Base-by-base conservation (phyloP, 2,888 invertebrate genomes). In the Tetranychus truncatus region DNA sequence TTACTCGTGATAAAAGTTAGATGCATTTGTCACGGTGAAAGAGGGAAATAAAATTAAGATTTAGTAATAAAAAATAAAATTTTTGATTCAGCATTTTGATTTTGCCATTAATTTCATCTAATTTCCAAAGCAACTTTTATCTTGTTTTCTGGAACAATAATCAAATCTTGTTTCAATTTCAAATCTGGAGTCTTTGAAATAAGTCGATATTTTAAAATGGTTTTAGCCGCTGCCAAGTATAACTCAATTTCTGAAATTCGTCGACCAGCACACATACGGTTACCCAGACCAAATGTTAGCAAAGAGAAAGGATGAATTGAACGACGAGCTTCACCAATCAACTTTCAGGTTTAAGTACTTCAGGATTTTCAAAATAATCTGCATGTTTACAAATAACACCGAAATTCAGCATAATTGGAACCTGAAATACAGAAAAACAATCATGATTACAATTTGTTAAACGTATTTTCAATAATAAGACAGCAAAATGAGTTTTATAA, bases 221-320 rank as follows among this genome's bases (percentile, higher is more conserved):
- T 75, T 67, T 77, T 78, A 4, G 75, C 75, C 5, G 76, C 18
- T 21, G 77, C 75, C 15, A 79, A 45, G 24, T 76, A 71, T 9
- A 79, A 24, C 55, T 79, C 76, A 20, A 67, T 71, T 34, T 76
- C 74, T 6, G 79, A 77, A 34, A 79, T 73, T 46, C 78, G 74
- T 69, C 75, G 76, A 2, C 79, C 79, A 76, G 81, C 80, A 78
- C 83, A 83, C 81, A 81, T 81, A 55, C 83, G 78, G 3, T 81
- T 80, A 6, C 83, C 83, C 76, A 80, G 80, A 7, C 83, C 81
- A 78, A 83, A 83, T 15, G 83, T 83, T 8, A 81, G 79, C 8
- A 82, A 78, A 11, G 82, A 78, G 74, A 81, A 81, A 0, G 82
- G 82, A 73, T 82, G 80, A 45, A 80, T 78, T 46, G 80, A 75